Base-by-base conservation (phyloP, 92 coral and sea anemone species). In the Paramuricea clavata region DNA sequence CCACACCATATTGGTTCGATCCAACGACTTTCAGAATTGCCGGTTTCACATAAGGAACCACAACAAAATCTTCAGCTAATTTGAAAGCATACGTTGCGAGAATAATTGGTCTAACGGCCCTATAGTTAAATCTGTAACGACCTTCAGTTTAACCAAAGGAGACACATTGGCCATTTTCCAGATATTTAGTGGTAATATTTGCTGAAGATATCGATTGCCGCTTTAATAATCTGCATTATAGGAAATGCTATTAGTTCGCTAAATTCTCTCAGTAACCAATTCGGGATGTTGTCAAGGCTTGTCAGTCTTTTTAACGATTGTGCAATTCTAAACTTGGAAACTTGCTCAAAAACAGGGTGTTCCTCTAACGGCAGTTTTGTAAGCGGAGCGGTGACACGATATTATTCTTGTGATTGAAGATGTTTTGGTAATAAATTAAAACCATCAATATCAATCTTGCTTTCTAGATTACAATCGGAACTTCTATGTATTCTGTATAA, bases 131-230 rank as follows among this genome's bases (percentile, higher is more conserved):
- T 79, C 62, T 10, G 23, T 74, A 11, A 86, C 86, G 33, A 60
- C 87, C 69, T 78, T 86, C 76, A 54, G 30, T 67, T 86, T 80
- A 32, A 68, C 78, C 13, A 62, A 25, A 5, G 70, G 70, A 10
- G 70, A 62, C 2, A 62, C 80, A 68, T 82, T 49, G 15, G 83
- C 88, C 83, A 85, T 85, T 69, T 74, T 85, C 76, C 89, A 85
- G 26, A 75, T 54, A 74, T 35, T 64, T n/a, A n/a, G n/a, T 17
- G 89, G 83, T 71, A 85, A 73, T n/a, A 69, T 49, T 77, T 83
- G 88, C 49, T 83, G 83, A 42, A 28, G 88, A 35, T 73, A 71
- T n/a, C n/a, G n/a, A n/a, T n/a, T 12, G 82, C 72, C 9, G 82
- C 88, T 47, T 83, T 83, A 70, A 83, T 78, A 33, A 75, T 85